Percentiles rank a stretch among this genome's conserved stretches.
phyloP scores from a whole-genome alignment of 2,888 invertebrate species.

The Ormia ochracea region DNA sequence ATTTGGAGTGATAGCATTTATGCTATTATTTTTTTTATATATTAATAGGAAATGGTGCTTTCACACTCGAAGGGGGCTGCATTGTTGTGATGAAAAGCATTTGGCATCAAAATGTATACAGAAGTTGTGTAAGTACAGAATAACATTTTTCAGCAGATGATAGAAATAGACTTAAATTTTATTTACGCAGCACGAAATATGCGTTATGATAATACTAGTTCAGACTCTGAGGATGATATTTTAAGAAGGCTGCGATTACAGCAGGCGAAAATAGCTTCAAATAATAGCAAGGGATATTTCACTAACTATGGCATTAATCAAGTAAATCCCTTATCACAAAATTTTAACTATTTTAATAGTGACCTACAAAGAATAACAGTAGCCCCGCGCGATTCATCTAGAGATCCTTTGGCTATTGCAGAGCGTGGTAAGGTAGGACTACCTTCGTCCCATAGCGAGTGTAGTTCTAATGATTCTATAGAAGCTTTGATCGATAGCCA shows the following conservation, averaged over 20 bases:
- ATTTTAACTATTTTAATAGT: slow-evolving; percentile 72
- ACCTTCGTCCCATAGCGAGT: slow-evolving; percentile 76
- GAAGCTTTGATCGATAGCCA: slow-evolving; percentile 77
- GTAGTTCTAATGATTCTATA: slow-evolving; percentile 76
- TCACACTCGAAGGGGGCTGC: slow-evolving; percentile 80
- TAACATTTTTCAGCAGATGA: background rate
- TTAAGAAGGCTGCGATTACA: slow-evolving; percentile 79
- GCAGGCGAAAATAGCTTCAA: slow-evolving; percentile 76
- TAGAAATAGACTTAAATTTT: background rate
- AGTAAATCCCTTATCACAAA: slow-evolving; percentile 73
- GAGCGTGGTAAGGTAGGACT: slow-evolving; percentile 77
- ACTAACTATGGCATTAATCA: slow-evolving; percentile 74
- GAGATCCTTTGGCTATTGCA: slow-evolving; percentile 76
- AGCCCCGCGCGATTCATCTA: slow-evolving; percentile 70
- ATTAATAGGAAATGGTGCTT: slow-evolving; percentile 88
- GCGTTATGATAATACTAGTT: slow-evolving; percentile 79
- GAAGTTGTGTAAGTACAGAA: slow-evolving; percentile 73
- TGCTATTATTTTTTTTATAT: slow-evolving; percentile 91
- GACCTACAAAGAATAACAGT: slow-evolving; percentile 76
- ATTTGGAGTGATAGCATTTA: slow-evolving; percentile 87
- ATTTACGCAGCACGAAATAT: slow-evolving; percentile 71
- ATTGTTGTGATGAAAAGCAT: slow-evolving; percentile 80
- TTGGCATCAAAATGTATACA: slow-evolving; percentile 76
- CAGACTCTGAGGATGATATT: slow-evolving; percentile 86
- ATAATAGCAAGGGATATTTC: slow-evolving; percentile 68